phyloP scores from a whole-genome alignment of 1,140 invertebrate genomes.

The Chionoecetes opilio region DNA sequence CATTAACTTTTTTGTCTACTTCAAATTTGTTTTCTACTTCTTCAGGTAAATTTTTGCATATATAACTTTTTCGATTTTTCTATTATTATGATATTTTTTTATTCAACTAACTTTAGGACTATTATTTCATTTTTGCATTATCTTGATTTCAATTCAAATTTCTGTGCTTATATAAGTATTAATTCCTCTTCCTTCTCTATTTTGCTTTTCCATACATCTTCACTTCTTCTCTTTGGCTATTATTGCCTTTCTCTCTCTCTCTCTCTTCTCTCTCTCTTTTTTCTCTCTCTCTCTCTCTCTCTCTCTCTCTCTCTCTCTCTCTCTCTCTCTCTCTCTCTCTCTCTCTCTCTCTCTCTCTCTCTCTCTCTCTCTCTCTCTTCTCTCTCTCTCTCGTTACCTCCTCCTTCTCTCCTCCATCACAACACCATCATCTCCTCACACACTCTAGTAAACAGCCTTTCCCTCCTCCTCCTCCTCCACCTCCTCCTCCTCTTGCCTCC shows the following conservation, averaged over 20 bases:
- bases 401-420: background rate
- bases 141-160: background rate
- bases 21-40: background rate
- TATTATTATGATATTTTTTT: background rate
- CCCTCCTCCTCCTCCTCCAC: constrained; percentile 1
- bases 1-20: background rate
- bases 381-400: background rate
- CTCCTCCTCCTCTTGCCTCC: background rate
- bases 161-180: background rate
- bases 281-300: too few species aligned
- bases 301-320: too few species aligned
- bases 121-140: background rate
- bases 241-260: background rate
- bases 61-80: too few species aligned
- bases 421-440: background rate
- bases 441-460: constrained; percentile 2
- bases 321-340: background rate
- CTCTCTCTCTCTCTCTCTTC: background rate
- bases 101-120: background rate
- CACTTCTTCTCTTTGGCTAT: background rate
- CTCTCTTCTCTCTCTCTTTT: too few species aligned
- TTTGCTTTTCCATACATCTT: background rate
- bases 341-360: background rate
- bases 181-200: background rate
- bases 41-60: too few species aligned